phyloP scores from a whole-genome alignment of 1,140 invertebrate genomes.

The Delia radicum region DNA sequence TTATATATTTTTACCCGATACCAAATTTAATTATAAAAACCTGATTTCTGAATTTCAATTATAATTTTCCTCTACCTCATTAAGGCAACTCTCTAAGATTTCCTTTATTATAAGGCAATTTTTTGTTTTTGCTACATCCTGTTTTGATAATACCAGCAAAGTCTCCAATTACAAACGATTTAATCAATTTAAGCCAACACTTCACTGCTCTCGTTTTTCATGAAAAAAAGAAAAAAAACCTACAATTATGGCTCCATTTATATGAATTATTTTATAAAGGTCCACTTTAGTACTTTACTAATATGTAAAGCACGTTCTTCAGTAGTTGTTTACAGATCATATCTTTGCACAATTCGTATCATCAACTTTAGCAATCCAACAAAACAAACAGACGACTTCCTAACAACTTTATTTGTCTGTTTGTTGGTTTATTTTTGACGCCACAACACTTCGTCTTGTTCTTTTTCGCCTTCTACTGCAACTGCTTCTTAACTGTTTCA shows the following conservation, averaged over 20 bases:
- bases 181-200: neutral
- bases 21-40: too few relatives aligned
- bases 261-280: neutral
- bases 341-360: neutral
- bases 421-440: slow-evolving; percentile 13
- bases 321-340: neutral
- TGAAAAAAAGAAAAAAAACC: too few relatives aligned
- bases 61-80: too few relatives aligned
- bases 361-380: neutral
- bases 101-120: neutral
- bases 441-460: neutral
- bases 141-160: too few relatives aligned
- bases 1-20: too few relatives aligned
- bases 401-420: slow-evolving; percentile 18
- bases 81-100: neutral
- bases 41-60: too few relatives aligned
- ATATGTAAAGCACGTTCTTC: slow-evolving; percentile 21
- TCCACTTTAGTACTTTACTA: neutral
- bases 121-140: neutral
- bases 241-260: neutral
- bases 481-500: slow-evolving; percentile 2
- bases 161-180: neutral
- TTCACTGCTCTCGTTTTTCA: neutral
- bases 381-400: neutral
- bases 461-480: too few relatives aligned